These are phyloP conservation scores for Ditula angustiorana DNA, from an alignment of 2,888 invertebrate genomes.

Conservation along the genomic window DNA sequence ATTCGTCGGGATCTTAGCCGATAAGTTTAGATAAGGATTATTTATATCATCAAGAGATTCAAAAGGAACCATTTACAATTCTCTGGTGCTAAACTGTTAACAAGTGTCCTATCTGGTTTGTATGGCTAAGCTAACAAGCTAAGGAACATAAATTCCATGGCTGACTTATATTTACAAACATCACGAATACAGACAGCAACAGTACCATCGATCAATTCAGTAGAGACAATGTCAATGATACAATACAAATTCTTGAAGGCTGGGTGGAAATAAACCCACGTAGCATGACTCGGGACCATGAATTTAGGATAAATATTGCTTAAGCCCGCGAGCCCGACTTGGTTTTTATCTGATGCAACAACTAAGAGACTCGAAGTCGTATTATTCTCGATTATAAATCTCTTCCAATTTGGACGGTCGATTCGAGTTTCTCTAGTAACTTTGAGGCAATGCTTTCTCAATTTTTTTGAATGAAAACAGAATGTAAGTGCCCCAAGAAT, in stretches of 20 bases:
- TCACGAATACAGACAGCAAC: background rate
- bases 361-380: constrained; percentile 19
- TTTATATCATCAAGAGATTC: too few relatives aligned
- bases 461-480: too few relatives aligned
- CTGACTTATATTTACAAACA: constrained; percentile 25
- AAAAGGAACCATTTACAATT: too few relatives aligned
- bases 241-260: constrained; percentile 43
- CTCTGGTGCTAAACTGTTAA: too few relatives aligned
- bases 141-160: background rate
- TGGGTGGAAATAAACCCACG: constrained; percentile 55
- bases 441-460: too few relatives aligned
- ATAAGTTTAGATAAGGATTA: too few relatives aligned
- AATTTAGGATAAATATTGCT: constrained; percentile 71
- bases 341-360: constrained; percentile 34
- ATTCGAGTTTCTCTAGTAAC: background rate
- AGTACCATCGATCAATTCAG: constrained; percentile 30
- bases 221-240: constrained; percentile 36
- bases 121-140: background rate
- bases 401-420: too few relatives aligned
- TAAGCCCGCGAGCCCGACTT: constrained; percentile 24
- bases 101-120: too few relatives aligned
- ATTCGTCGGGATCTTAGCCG: too few relatives aligned
- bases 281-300: constrained; percentile 61
- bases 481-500: too few relatives aligned
- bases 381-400: constrained; percentile 7